Base-by-base conservation (phyloP, 2,113 vertebrate species). In the Nesospiza acunhae region DNA sequence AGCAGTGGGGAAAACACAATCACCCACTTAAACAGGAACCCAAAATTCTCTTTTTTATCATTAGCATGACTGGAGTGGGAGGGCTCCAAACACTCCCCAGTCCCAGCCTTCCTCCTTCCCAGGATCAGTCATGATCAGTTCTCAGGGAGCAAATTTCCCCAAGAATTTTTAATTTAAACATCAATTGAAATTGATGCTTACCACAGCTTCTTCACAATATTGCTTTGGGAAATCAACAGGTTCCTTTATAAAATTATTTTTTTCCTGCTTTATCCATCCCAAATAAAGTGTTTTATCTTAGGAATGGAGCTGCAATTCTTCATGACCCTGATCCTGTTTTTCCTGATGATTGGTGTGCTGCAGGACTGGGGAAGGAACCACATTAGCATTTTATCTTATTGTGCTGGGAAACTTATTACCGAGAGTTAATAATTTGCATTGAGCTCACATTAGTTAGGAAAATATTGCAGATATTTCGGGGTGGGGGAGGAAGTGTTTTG, bases 381-480 rank as follows among this genome's bases (percentile, higher is more conserved):
- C 37, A 62, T 94, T 86, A 81, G 28, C 75, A 84, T 93, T 94
- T 93, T 88, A 90, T 93, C 82, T 89, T 59, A 3, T 5, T 46
- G 50, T 31, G 64, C 28, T 70, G 50, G 68, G 59, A 63, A 91
- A 24, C 47, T 90, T 92, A 83, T 77, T 88, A 41, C 39, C 47
- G 30, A 19, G 70, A 94, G 67, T 70, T 91, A 77, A 82, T 93
- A 18, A 91, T 94, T 96, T 90, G 79, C 82, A 87, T 49, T 27
- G 53, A 84, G 76, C 49, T 88, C 14, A 15, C 56, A 55, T 84
- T 84, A 84, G 77, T 59, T 94, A 93, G 68, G 83, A 64, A 89
- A 87, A 92, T 86, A 20, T 7, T 52, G 26, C 0, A 67, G 75
- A 33, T 92, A 50, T 44, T 75, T 84, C 2, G 28, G 31, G 33